These are phyloP conservation scores for Sebastes steindachneri DNA, from an alignment of 2,797 vertebrate species.

Conservation along the genomic window DNA sequence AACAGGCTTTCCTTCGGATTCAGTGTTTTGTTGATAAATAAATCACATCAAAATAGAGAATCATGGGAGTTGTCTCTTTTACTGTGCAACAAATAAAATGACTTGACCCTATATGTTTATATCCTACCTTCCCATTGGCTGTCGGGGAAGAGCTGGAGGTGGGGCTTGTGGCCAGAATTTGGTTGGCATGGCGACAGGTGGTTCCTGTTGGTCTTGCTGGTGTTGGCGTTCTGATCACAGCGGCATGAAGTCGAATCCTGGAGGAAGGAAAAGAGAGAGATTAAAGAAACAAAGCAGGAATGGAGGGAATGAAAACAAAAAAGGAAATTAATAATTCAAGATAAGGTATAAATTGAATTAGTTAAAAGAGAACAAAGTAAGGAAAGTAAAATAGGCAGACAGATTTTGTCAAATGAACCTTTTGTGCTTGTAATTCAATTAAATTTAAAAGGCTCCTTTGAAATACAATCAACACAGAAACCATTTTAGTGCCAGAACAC, in stretches of 20 bases:
- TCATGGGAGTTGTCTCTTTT: not conserved
- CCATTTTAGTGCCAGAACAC: not conserved
- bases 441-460: not conserved
- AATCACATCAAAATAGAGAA: not conserved
- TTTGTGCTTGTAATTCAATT: not conserved
- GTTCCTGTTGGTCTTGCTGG: slow-evolving; percentile 70
- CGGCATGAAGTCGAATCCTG: slow-evolving; percentile 62
- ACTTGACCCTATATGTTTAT: not conserved
- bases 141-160: slow-evolving; percentile 77
- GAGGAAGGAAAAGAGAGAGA: not conserved
- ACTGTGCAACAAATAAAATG: not conserved
- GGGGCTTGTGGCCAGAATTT: slow-evolving; percentile 56
- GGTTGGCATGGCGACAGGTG: slow-evolving; percentile 63
- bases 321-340: not conserved
- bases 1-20: not conserved
- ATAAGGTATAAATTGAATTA: not conserved
- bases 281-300: not conserved
- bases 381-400: too few species aligned
- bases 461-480: not conserved
- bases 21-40: not conserved
- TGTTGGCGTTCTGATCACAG: slow-evolving; percentile 85
- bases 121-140: slow-evolving; percentile 77
- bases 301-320: not conserved
- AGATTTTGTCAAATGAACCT: not conserved
- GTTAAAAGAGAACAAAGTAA: not conserved